Percentiles rank a stretch among this genome's conserved stretches.
Evolutionary conservation across 2,888 invertebrate genomes (phyloP).

Genomic region (Drosophila prolongata): DNA sequence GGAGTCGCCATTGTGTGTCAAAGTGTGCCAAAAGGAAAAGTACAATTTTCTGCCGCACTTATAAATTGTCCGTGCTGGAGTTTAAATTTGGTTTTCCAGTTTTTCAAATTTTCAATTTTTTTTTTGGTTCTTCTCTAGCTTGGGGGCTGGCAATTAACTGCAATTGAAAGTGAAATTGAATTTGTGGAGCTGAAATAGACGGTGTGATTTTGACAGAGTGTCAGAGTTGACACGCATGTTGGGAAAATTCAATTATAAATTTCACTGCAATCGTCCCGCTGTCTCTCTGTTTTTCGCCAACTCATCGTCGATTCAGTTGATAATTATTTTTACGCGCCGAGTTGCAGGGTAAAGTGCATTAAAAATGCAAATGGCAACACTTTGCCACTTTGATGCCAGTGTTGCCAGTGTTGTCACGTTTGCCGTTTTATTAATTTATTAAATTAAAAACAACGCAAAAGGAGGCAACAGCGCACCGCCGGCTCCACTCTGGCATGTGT

Average conservation of each 20-base stretch:
- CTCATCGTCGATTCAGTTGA: conserved; percentile 80
- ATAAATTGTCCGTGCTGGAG: conserved; percentile 64
- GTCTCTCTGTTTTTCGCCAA: conserved; percentile 16
- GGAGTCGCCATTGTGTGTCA: conserved; percentile 56
- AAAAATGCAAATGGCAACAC: conserved; percentile 83
- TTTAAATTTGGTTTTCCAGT: conserved; percentile 26
- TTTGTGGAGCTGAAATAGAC: conserved; percentile 7
- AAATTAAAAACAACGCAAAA: conserved; percentile 65
- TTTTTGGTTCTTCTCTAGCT: conserved; percentile 3
- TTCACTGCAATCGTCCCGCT: conserved; percentile 6
- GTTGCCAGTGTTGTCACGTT: conserved; percentile 76
- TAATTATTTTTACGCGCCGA: conserved; percentile 80
- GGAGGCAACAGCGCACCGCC: conserved; percentile 37
- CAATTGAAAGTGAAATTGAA: conserved; percentile 64
- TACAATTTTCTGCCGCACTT: conserved; percentile 63
- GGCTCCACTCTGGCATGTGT: conserved; percentile 61
- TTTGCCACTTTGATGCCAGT: conserved; percentile 80
- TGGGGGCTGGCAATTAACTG: conserved; percentile 56
- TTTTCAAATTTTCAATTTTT: neutral
- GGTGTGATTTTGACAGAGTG: conserved; percentile 46
- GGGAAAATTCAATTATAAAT: conserved; percentile 67
- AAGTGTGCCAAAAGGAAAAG: conserved; percentile 79
- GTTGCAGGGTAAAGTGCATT: conserved; percentile 72
- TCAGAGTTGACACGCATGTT: conserved; percentile 74
- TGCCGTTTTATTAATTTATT: conserved; percentile 81